Percentiles rank a stretch among this genome's conserved stretches.
phyloP scores from a whole-genome alignment of 2,113 vertebrate species.

The Atractosteus spatula region DNA sequence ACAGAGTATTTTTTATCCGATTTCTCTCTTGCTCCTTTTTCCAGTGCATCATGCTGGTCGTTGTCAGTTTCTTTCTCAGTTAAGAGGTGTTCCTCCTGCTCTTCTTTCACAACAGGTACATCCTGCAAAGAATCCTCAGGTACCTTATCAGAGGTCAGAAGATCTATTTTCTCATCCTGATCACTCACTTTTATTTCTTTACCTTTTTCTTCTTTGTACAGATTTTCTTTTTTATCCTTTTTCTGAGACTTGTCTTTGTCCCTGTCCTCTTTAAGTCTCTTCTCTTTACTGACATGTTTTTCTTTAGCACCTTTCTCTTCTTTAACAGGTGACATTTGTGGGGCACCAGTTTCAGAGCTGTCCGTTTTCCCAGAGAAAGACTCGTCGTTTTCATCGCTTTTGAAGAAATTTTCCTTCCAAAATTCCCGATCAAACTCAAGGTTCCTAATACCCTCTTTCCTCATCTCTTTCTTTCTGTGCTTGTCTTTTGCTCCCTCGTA shows the following conservation, averaged over 20 bases:
- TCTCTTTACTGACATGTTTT: conserved; percentile 80
- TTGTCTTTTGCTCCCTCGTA: conserved; percentile 84
- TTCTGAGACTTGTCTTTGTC: conserved; percentile 75
- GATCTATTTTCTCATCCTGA: conserved; percentile 55
- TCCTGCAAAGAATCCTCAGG: conserved; percentile 53
- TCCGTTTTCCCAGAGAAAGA: conserved; percentile 63
- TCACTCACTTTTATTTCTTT: conserved; percentile 61
- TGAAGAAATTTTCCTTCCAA: conserved; percentile 99
- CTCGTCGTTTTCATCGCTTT: conserved; percentile 93
- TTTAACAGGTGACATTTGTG: conserved; percentile 71
- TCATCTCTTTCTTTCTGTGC: conserved; percentile 78
- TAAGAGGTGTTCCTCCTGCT: conserved; percentile 69
- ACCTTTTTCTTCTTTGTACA: conserved; percentile 77
- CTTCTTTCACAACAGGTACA: conserved; percentile 61
- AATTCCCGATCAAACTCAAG: conserved; percentile 97
- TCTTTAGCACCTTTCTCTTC: conserved; percentile 83
- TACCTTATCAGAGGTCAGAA: conserved; percentile 50
- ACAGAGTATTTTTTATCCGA: conserved; percentile 72
- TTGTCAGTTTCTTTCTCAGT: conserved; percentile 69
- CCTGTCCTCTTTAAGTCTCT: conserved; percentile 77
- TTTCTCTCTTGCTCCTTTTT: conserved; percentile 82
- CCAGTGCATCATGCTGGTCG: conserved; percentile 76
- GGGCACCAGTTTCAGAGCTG: conserved; percentile 60
- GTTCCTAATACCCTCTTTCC: conserved; percentile 85
- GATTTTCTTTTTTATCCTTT: conserved; percentile 78